Evolutionary conservation across 2,113 vertebrate species (phyloP), one percentile per base, ranked within the genome.

Genomic region (Sterna hirundo): DNA sequence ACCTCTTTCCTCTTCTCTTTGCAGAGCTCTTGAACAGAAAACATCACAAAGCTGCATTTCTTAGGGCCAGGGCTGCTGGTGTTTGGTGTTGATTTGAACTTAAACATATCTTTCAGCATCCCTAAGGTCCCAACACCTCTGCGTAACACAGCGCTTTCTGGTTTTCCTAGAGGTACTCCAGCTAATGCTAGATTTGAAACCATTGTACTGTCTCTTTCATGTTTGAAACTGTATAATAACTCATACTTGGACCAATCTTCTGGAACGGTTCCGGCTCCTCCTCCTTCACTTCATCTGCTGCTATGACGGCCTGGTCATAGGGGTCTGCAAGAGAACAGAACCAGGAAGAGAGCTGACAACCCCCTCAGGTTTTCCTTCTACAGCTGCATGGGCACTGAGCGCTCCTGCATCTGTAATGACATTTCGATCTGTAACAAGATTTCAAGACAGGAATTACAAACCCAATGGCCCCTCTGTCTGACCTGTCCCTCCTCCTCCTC

Each of bases 191-290:
- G 20, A 13, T 54, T 30, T 75, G n/a, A 91, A 38, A 64, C 1
- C 11, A 13, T 47, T 29, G 20, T 27, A 42, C 38, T 57, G 21
- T 58, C 74, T n/a, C 51, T 54, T 69, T 76, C 27, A 61, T 14
- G 4, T 71, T 32, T n/a, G 23, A 92, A 60, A 49, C 46, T 90
- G 72, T 23, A 6, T 11, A 86, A 26, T 62, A 94, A 90, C 84
- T 96, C 99, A 98, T 99, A 99, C 99, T 99, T 98, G 99, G 99
- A 98, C 99, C 99, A 42, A 99, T 99, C 98, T 99, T 99, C 98
- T 99, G 99, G 98, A 99, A 99, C 2, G 99, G 98, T 69, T 99
- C 99, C 0, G 98, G 98, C 86, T 99, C 99, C 96, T 99, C 99
- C 93, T 99, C 99, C 98, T 99, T 99, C 95, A 99, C 98, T 92